phyloP scores from a whole-genome alignment of 2,113 vertebrate species.

The Zingel zingel region DNA sequence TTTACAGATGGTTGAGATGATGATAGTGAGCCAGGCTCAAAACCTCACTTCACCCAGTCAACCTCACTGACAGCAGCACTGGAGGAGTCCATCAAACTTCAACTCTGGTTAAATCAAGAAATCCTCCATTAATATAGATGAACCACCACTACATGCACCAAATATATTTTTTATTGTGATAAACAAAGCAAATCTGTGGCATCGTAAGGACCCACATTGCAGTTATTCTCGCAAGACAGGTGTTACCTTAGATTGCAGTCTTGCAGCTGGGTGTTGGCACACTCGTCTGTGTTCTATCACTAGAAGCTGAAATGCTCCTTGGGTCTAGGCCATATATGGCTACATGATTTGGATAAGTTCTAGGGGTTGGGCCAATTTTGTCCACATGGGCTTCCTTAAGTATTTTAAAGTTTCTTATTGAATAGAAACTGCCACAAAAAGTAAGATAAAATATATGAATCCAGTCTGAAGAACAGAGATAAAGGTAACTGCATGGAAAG shows the following conservation, averaged over 20 bases:
- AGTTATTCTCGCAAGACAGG: background rate
- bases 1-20: background rate
- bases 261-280: background rate
- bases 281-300: background rate
- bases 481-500: conserved; percentile 3
- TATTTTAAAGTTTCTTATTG: background rate
- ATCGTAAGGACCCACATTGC: background rate
- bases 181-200: background rate
- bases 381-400: background rate
- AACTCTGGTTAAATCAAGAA: background rate
- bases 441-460: conserved; percentile 12
- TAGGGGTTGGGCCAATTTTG: background rate
- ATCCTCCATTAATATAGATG: background rate
- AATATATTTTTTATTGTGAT: background rate
- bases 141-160: background rate
- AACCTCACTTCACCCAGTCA: conserved; percentile 1
- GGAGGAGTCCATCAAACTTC: background rate
- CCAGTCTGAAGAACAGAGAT: conserved; percentile 26
- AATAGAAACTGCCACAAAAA: background rate
- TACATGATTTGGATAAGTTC: background rate
- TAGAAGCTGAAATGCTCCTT: background rate
- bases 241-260: too few relatives aligned
- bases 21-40: background rate
- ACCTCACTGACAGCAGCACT: background rate
- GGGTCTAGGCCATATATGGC: background rate